Evolutionary conservation across 2,797 vertebrate genomes (phyloP).

Genomic region (Amblyopsis hoosieri): DNA sequence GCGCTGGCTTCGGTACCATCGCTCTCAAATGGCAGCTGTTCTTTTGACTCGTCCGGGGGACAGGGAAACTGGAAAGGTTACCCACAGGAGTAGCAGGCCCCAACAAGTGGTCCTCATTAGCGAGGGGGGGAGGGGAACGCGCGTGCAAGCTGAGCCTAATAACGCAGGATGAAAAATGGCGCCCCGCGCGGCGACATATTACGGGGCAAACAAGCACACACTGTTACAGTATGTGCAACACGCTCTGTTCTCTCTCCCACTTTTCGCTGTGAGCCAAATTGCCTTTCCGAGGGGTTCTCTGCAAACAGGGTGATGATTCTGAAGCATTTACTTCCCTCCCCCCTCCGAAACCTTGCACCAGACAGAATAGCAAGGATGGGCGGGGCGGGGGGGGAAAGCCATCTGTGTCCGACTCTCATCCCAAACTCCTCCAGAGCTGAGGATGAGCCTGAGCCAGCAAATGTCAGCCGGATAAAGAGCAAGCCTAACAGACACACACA

Average conservation of each 20-base stretch:
- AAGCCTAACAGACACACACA: slow-evolving; percentile 73
- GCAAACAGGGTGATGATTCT: slow-evolving; percentile 67
- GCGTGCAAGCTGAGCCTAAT: slow-evolving; percentile 23
- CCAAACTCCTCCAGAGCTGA: slow-evolving; percentile 63
- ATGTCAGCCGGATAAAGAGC: slow-evolving; percentile 78
- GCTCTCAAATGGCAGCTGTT: slow-evolving; percentile 70
- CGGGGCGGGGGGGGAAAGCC: slow-evolving; percentile 48
- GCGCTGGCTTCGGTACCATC: slow-evolving; percentile 59
- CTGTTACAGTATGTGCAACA: slow-evolving; percentile 13
- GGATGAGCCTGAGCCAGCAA: slow-evolving; percentile 76
- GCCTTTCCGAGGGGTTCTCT: slow-evolving; percentile 61
- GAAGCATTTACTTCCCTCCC: slow-evolving; percentile 14
- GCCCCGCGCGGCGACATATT: slow-evolving; percentile 15
- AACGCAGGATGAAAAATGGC: slow-evolving; percentile 25
- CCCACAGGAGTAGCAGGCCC: slow-evolving; percentile 49
- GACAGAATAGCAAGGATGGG: slow-evolving; percentile 58
- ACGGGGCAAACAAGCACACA: slow-evolving; percentile 27
- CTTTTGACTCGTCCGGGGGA: slow-evolving; percentile 62
- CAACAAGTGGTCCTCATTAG: slow-evolving; percentile 53
- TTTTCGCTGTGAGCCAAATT: slow-evolving; percentile 38
- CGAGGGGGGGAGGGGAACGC: slow-evolving; percentile 52
- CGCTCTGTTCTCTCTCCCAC: slow-evolving; percentile 21
- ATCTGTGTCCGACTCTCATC: slow-evolving; percentile 77
- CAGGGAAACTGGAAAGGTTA: slow-evolving; percentile 39
- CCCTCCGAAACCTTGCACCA: slow-evolving; percentile 47